phyloP scores from a whole-genome alignment of 2,888 invertebrate species.

The Noctua pronuba region DNA sequence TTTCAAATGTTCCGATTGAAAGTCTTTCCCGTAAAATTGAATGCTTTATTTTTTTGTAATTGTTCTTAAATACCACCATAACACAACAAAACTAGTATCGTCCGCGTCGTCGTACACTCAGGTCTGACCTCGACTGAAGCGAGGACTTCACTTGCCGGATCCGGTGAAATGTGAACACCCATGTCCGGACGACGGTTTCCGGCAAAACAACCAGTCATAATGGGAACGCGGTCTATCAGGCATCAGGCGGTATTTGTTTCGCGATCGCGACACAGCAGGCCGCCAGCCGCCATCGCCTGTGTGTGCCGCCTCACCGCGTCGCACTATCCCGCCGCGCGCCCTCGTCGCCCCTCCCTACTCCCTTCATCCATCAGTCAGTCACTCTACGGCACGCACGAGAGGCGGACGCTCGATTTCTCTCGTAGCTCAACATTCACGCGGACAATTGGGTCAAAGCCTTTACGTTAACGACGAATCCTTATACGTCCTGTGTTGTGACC shows the following conservation, averaged over 20 bases:
- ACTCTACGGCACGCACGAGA: constrained; percentile 80
- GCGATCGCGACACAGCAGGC: constrained; percentile 66
- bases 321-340: constrained; percentile 71
- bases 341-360: constrained; percentile 72
- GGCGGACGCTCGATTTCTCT: constrained; percentile 77
- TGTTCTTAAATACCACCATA: background rate
- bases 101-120: background rate
- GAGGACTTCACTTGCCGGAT: constrained; percentile 1
- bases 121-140: background rate
- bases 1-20: background rate
- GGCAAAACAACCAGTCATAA: background rate
- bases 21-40: background rate
- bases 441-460: constrained; percentile 87
- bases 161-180: background rate
- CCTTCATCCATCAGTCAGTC: constrained; percentile 88
- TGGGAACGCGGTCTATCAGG: background rate
- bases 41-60: background rate
- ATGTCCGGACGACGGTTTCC: background rate
- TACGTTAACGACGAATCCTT: constrained; percentile 77
- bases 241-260: constrained; percentile 62
- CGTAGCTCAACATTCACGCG: constrained; percentile 83
- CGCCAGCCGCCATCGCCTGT: constrained; percentile 51
- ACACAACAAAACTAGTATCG: background rate
- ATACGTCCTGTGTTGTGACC: constrained; percentile 81
- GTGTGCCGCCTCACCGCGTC: constrained; percentile 48